Evolutionary conservation across 2,797 vertebrate species (phyloP), one percentile per base, ranked within the genome.

Genomic region (Meda fulgida): DNA sequence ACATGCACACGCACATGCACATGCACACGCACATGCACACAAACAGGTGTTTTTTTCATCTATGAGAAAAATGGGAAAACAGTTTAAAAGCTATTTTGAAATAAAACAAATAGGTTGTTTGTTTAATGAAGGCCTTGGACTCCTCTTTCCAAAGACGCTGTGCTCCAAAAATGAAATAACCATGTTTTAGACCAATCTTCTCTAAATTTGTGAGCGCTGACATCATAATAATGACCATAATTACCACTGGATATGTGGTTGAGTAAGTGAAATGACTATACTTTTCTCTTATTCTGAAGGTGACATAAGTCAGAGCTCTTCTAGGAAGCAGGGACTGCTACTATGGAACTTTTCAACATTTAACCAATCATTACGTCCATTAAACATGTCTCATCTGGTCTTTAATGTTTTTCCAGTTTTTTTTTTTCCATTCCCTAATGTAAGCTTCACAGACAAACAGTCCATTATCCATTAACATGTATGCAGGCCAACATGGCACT

Each of bases 151-250:
- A 70, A 29, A 60, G 18, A 40, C 0, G 0, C 5, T 13, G 7
- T 14, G 14, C 19, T 21, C 29, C 21, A 40, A 7, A 29, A 82
- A 48, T 71, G 13, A 46, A 69, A 86, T 77, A 38, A 69, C 19
- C 29, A 82, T 58, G 48, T 84, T 66, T 72, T 18, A 38, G 34
- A 83, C 51, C 80, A 86, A 72, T 31, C 85, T 63, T 66, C n/a
- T 60, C 31, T 63, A 13, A 16, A 66, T 73, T 23, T 31, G 40
- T 80, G 46, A 31, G 9, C 34, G 76, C 0, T 87, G 69, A 72
- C 58, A 80, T 83, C 73, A 72, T 21, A 67, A 73, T 86, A 83
- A 86, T 58, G 7, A 79, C 46, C 38, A 69, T 73, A 66, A 73
- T 84, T 55, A 40, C 34, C 36, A 63, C 26, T 55, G 43, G 40